Evolutionary conservation across 2,113 vertebrate genomes (phyloP).

Genomic region (Sinocyclocheilus anophthalmus): DNA sequence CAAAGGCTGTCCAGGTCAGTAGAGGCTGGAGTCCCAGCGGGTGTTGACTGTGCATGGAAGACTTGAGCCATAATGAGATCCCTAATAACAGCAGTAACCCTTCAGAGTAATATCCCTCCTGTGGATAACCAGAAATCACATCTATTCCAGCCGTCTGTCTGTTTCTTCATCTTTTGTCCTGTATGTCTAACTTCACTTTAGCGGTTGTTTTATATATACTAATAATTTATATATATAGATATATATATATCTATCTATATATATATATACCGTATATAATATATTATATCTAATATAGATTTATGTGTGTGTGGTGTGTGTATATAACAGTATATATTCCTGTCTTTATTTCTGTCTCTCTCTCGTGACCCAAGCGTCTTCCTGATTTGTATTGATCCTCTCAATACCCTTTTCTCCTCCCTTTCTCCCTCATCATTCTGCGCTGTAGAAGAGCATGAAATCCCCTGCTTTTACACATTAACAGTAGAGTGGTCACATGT

Average conservation of each 20-base stretch:
- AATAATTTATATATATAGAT: too few species aligned
- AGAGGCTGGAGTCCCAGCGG: slow-evolving; percentile 22
- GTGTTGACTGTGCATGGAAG: slow-evolving; percentile 54
- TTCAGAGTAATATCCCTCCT: slow-evolving; percentile 48
- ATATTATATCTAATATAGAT: too few species aligned
- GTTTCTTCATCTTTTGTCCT: not conserved
- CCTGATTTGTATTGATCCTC: not conserved
- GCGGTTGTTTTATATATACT: too few species aligned
- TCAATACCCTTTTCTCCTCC: not conserved
- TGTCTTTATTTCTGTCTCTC: too few species aligned
- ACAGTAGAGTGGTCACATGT: not conserved
- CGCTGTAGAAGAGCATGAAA: not conserved
- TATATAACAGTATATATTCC: too few species aligned
- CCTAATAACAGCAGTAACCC: slow-evolving; percentile 57
- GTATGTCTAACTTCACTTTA: not conserved
- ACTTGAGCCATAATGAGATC: slow-evolving; percentile 65
- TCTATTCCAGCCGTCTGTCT: not conserved
- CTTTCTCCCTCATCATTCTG: not conserved
- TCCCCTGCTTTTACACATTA: not conserved
- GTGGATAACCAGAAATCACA: slow-evolving; percentile 44
- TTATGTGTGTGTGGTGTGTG: too few species aligned
- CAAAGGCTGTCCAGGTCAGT: slow-evolving; percentile 30
- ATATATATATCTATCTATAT: too few species aligned
- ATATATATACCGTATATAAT: too few species aligned
- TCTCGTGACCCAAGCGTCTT: not conserved